Conservation (phyloP, 2,888 invertebrate species). For the Alentia gelatinosa region DNA sequence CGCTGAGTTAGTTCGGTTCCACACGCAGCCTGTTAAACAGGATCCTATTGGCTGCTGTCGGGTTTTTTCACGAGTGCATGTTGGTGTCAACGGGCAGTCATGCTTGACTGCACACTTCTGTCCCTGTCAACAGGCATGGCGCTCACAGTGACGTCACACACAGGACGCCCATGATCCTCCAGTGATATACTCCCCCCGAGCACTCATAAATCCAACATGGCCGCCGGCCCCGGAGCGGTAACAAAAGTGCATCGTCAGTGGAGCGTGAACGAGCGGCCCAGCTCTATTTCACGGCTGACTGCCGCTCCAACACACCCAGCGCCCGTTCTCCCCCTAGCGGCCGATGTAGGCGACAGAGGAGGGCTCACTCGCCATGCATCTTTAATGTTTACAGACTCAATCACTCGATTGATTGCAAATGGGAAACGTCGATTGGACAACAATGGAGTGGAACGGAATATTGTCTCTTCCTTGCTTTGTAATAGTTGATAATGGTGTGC, state of each 20-base stretch:
- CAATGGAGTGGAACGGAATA: slow-evolving; percentile 12
- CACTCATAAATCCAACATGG: not conserved
- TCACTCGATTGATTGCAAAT: slow-evolving; percentile 45
- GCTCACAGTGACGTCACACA: not conserved
- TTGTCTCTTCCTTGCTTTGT: not conserved
- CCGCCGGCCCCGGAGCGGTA: not conserved
- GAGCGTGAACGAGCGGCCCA: not conserved
- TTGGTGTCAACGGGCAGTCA: too few relatives aligned
- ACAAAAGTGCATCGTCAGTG: not conserved
- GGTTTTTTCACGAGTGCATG: too few relatives aligned
- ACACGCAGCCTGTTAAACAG: too few relatives aligned
- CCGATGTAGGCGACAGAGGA: not conserved
- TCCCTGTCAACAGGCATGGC: not conserved
- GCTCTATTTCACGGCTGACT: slow-evolving; percentile 33
- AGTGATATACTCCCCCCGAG: not conserved
- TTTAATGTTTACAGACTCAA: slow-evolving; percentile 46
- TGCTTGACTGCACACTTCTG: too few relatives aligned
- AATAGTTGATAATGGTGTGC: not conserved
- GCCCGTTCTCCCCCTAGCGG: not conserved
- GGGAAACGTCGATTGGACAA: slow-evolving; percentile 34
- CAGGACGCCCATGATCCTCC: not conserved
- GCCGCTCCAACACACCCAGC: not conserved
- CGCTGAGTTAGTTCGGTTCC: too few relatives aligned
- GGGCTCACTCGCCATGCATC: not conserved
- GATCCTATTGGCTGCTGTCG: too few relatives aligned